A percentile compares a stretch with the other conserved stretches of the same genome.
Evolutionary conservation across 2,797 vertebrate genomes (phyloP).

Genomic region (Loriculus beryllinus): DNA sequence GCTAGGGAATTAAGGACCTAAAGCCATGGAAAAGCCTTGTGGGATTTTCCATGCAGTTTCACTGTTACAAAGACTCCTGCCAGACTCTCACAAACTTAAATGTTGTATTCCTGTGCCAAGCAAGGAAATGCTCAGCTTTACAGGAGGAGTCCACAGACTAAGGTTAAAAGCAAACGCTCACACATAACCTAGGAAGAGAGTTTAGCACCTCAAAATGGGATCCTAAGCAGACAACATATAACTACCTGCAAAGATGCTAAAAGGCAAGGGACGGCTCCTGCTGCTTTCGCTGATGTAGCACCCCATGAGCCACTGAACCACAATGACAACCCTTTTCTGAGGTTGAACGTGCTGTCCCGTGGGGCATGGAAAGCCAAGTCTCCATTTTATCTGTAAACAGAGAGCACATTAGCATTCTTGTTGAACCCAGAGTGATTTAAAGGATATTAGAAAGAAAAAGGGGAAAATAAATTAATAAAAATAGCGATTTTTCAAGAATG

Average conservation of each 20-base stretch:
- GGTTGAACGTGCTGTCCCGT: neutral
- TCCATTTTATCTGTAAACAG: neutral
- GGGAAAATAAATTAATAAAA: neutral
- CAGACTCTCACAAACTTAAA: neutral
- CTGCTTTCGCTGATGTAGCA: neutral
- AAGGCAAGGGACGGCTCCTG: neutral
- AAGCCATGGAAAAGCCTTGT: neutral
- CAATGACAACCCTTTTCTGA: neutral
- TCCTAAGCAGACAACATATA: neutral
- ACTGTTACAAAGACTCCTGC: neutral
- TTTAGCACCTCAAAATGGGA: neutral
- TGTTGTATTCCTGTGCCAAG: neutral
- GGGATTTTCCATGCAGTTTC: neutral
- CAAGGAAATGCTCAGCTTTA: neutral
- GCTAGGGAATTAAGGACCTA: neutral
- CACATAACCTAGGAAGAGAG: neutral
- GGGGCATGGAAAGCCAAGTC: rapidly evolving
- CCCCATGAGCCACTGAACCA: neutral
- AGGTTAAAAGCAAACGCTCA: neutral
- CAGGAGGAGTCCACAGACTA: neutral
- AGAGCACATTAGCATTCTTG: neutral
- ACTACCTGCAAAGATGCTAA: neutral
- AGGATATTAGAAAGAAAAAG: neutral
- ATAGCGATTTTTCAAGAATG: neutral
- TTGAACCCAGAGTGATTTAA: neutral